Base-by-base conservation (phyloP, 2,797 vertebrate genomes). In the Lithobates pipiens region DNA sequence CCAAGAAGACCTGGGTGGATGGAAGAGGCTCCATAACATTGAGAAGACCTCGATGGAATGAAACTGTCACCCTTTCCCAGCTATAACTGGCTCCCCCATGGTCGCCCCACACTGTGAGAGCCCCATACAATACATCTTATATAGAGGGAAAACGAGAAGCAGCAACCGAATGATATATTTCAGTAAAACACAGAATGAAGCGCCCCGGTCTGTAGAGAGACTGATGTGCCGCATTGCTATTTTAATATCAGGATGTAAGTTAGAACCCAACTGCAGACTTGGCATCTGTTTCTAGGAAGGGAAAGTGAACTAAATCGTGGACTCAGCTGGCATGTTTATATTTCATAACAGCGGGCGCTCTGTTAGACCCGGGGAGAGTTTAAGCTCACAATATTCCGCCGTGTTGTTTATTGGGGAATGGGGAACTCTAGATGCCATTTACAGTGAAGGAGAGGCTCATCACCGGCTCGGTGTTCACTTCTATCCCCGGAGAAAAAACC, bases 321-420 rank as follows among this genome's bases (percentile, higher is more conserved):
- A 5, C 36, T 32, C 34, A 5, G 65, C 21, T 69, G 73, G 44
- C 73, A 69, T 76, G 63, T 83, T 83, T 77, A 76, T 76, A 42
- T 57, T 54, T 65, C 27, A 50, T 65, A 83, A 76, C 74, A 83
- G 82, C 82, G 74, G 73, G 61, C 36, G 18, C 67, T 77, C 65
- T 61, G 65, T 77, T 46, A 44, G 72, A 68, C 57, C 29, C 29
- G 46, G 80, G 65, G 54, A 82, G 81, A 25, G 34, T 67, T n/a
- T 68, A 32, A 42, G 42, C 75, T 72, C 36, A 44, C 77, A 68
- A 73, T 82, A 82, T 82, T n/a, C 29, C 54, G 0, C 4, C 42
- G 6, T 42, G 42, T 73, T 73, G 80, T 82, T 73, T 82, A 79
- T 46, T 68, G 54, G 46, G 46, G 13, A 61, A 13, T 68, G 57